Conservation (phyloP, 2,113 vertebrate species). For the Sinocyclocheilus maitianheensis region DNA sequence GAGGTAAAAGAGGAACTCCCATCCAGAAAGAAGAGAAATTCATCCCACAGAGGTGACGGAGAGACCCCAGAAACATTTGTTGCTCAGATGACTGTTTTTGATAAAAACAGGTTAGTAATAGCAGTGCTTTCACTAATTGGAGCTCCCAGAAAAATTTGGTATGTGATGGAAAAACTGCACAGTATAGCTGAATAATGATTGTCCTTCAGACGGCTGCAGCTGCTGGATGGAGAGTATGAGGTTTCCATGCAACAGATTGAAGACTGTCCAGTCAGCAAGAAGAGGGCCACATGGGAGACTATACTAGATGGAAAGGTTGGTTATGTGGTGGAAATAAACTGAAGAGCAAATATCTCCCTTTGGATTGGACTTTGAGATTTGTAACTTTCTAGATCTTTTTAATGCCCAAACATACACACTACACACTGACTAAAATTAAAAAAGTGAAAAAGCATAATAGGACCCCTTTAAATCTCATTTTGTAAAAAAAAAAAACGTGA, state of each 20-base stretch:
- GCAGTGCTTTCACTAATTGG: background rate
- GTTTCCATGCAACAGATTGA: slow-evolving; percentile 99
- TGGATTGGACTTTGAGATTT: no score
- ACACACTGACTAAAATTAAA: no score
- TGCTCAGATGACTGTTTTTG: slow-evolving; percentile 98
- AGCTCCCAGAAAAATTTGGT: background rate
- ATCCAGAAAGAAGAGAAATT: slow-evolving; percentile 87
- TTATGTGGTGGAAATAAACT: background rate
- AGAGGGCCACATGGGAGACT: slow-evolving; percentile 97
- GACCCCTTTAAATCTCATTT: no score
- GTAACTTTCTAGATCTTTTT: no score
- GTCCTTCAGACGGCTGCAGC: slow-evolving; percentile 86
- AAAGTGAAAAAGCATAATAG: no score
- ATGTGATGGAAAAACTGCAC: background rate
- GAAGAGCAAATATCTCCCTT: no score
- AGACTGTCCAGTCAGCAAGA: slow-evolving; percentile 96
- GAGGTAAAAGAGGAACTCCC: slow-evolving; percentile 91
- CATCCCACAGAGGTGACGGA: slow-evolving; percentile 88
- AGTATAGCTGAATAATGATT: background rate
- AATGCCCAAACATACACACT: no score
- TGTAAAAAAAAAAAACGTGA: no score
- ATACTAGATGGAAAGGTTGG: slow-evolving; percentile 95
- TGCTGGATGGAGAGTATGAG: slow-evolving; percentile 97
- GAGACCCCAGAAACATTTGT: slow-evolving; percentile 87
- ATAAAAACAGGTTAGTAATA: slow-evolving; percentile 90